Percentiles rank a stretch among this genome's conserved stretches.
Conservation (phyloP, 2,888 invertebrate genomes). For the Allolobophora icterica region DNA sequence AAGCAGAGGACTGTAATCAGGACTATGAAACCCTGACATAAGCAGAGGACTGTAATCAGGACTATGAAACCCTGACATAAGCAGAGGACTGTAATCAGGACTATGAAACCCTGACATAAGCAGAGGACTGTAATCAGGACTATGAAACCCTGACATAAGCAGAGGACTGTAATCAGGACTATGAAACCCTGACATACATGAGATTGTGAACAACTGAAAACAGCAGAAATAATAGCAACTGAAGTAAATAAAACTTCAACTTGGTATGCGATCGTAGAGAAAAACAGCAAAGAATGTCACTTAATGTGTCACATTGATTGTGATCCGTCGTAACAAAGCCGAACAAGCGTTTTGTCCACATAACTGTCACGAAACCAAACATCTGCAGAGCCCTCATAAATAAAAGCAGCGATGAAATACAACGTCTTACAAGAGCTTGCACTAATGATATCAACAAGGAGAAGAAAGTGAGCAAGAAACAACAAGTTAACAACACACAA, state of each 20-base stretch:
- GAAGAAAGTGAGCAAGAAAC: not conserved
- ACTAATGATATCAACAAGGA: not conserved
- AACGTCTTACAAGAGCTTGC: not conserved
- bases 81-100: not conserved
- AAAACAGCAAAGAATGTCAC: not conserved
- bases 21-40: too few relatives aligned
- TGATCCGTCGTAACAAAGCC: not conserved
- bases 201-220: not conserved
- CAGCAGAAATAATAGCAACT: not conserved
- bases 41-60: not conserved
- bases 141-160: too few relatives aligned
- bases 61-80: not conserved
- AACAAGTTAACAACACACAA: not conserved
- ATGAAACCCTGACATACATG: not conserved
- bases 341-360: not conserved
- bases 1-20: not conserved
- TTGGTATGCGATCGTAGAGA: not conserved
- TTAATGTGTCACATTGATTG: not conserved
- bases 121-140: too few relatives aligned
- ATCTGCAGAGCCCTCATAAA: not conserved
- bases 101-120: not conserved
- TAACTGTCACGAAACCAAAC: not conserved
- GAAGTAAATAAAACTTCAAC: conserved; percentile 9
- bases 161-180: not conserved
- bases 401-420: not conserved